These are phyloP conservation scores for Drosophila nebulosa DNA, from an alignment of 1,140 invertebrate genomes.

Conservation along the genomic window DNA sequence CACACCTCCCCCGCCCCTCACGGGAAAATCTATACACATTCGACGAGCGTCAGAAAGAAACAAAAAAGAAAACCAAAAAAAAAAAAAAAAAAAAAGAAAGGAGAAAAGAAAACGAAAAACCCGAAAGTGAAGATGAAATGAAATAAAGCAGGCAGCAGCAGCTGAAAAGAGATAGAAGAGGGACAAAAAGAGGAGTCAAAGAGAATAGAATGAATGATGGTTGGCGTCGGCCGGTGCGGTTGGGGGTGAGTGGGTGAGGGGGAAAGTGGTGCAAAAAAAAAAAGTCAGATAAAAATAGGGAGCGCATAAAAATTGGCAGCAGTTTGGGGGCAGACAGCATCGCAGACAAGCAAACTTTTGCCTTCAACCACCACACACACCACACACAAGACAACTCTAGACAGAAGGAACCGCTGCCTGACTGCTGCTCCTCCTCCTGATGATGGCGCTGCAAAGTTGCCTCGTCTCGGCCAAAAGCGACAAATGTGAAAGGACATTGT, in stretches of 20 bases:
- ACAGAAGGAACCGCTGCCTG: slow-evolving; percentile 1
- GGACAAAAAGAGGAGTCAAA: not conserved
- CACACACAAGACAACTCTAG: slow-evolving; percentile 15
- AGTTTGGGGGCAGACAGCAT: slow-evolving; percentile 76
- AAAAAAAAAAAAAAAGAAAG: slow-evolving; percentile 60
- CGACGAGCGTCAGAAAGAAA: slow-evolving; percentile 49
- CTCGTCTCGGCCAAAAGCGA: slow-evolving; percentile 71
- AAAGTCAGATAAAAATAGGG: slow-evolving; percentile 54
- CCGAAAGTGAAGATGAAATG: slow-evolving; percentile 79
- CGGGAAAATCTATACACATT: slow-evolving; percentile 70
- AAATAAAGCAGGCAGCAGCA: slow-evolving; percentile 62
- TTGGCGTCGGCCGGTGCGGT: too few relatives aligned
- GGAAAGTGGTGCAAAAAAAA: slow-evolving; percentile 9
- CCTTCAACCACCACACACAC: not conserved
- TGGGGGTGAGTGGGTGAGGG: not conserved
- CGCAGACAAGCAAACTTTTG: slow-evolving; percentile 64
- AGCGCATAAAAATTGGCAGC: slow-evolving; percentile 78
- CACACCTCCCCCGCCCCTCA: not conserved
- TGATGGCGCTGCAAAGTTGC: slow-evolving; percentile 32
- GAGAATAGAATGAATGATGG: not conserved
- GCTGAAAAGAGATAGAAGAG: slow-evolving; percentile 23
- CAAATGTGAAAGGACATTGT: slow-evolving; percentile 79
- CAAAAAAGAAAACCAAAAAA: slow-evolving; percentile 51
- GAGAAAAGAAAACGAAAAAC: slow-evolving; percentile 71
- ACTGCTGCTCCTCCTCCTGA: slow-evolving; percentile 15